These are phyloP conservation scores for Percopsis transmontana DNA, from an alignment of 2,113 vertebrate species.

Conservation along the genomic window DNA sequence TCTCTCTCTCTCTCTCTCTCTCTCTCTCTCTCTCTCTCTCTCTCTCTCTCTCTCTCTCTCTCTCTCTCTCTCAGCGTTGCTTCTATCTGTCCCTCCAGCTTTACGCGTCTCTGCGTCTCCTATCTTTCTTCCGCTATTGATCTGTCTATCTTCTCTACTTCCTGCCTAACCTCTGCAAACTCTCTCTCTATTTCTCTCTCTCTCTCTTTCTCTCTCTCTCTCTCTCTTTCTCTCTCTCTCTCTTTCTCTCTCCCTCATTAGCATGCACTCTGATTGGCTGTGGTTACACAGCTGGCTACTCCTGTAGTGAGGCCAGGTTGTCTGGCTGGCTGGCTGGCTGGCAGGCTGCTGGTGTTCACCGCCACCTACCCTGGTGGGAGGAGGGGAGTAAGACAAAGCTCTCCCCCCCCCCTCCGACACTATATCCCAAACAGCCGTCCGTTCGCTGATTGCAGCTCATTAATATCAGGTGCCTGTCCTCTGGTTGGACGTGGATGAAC, in stretches of 20 bases:
- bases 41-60: not conserved
- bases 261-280: constrained; percentile 54
- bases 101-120: not conserved
- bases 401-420: too few relatives aligned
- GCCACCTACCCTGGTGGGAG: not conserved
- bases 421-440: constrained; percentile 18
- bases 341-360: constrained; percentile 20
- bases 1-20: constrained; percentile 3
- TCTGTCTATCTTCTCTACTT: constrained; percentile 1
- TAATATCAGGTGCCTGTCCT: constrained; percentile 44
- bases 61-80: not conserved
- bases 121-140: not conserved
- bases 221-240: constrained; percentile 11
- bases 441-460: constrained; percentile 56
- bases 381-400: constrained; percentile 17
- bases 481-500: constrained; percentile 32
- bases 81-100: too few relatives aligned
- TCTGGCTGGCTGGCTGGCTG: constrained; percentile 12
- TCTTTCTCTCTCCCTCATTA: constrained; percentile 51
- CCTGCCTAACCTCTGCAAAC: constrained; percentile 30
- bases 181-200: too few relatives aligned
- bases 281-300: constrained; percentile 66
- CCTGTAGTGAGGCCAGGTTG: constrained; percentile 39
- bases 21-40: not conserved
- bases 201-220: not conserved